Evolutionary conservation across 1,140 invertebrate genomes (phyloP).

Genomic region (Charaxes varanes): DNA sequence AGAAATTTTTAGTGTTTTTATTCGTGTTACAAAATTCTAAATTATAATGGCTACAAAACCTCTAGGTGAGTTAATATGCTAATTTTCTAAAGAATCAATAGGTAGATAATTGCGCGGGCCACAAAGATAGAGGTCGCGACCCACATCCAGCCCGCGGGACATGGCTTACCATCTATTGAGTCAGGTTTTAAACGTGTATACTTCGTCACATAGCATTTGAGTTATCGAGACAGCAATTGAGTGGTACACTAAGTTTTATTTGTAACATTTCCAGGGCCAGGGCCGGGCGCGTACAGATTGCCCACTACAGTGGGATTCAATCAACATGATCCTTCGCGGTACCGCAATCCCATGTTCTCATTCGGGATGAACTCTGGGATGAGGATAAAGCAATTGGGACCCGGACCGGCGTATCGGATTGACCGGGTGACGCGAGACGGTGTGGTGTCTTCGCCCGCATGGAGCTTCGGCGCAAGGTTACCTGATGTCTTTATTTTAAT

Average conservation of each 20-base stretch:
- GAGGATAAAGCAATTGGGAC: slow-evolving; percentile 42
- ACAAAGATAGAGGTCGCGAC: too few species aligned
- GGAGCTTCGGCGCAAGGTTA: slow-evolving; percentile 68
- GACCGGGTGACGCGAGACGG: slow-evolving; percentile 66
- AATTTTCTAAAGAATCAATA: not conserved
- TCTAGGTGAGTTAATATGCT: slow-evolving; percentile 36
- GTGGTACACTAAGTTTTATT: not conserved
- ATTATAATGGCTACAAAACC: slow-evolving; percentile 42
- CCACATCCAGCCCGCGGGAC: too few species aligned
- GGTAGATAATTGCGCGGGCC: too few species aligned
- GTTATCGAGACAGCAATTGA: not conserved
- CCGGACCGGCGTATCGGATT: slow-evolving; percentile 73
- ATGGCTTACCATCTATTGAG: too few species aligned
- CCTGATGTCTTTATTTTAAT: not conserved
- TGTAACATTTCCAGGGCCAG: slow-evolving; percentile 67
- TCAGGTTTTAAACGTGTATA: not conserved
- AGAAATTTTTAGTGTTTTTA: slow-evolving; percentile 36
- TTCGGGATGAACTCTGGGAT: slow-evolving; percentile 59
- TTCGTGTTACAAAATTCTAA: slow-evolving; percentile 12
- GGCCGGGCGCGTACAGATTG: slow-evolving; percentile 77
- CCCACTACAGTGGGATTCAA: slow-evolving; percentile 75
- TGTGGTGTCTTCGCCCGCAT: slow-evolving; percentile 61
- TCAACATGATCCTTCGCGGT: slow-evolving; percentile 74
- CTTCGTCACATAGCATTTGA: not conserved
- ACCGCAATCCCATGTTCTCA: slow-evolving; percentile 76